Base-by-base conservation (phyloP, 2,797 vertebrate species). In the Acridotheres tristis region DNA sequence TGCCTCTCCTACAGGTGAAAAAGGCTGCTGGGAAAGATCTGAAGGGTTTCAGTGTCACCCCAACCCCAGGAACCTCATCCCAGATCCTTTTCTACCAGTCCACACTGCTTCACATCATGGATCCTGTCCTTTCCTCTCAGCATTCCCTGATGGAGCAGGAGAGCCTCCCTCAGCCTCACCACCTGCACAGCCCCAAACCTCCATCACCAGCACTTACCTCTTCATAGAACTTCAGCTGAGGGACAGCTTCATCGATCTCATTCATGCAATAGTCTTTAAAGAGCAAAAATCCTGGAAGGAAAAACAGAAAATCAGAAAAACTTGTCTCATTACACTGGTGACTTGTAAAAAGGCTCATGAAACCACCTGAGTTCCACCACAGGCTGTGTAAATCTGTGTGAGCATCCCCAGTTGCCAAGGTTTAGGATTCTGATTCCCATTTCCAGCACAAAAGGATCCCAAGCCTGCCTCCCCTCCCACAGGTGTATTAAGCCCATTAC, bases 181-280 rank as follows among this genome's bases (percentile, higher is more conserved):
- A 14, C 23, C 80, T 38, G 10, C 36, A 18, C 32, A 40, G 13
- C 12, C 50, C 62, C 81, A 10, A 10, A 17, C 4, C 3, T 22
- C 69, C 47, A 17, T 0, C 62, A 48, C 16, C 15, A 6, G n/a
- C 88, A 23, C 97, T 98, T 89, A 99, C 99, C 98, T 99, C 99
- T 96, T 99, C 99, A 16, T 99, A 99, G 97, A 99, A 99, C 97
- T 99, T 99, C 95, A 99, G 98, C 92, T 99, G 99, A 7, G 99
- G 99, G 58, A 99, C 98, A 29, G 98, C 99, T 97, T 99, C 99
- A 59, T 99, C 99, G 1, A 99, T 98, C 96, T 99, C 99, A 30
- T 98, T 99, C 98, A 99, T 97, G 96, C 99, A 99, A 96, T 98
- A 99, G 97, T 99, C 99, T 97, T 99, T 99, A 93, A 99, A 99